Evolutionary conservation across 2,888 invertebrate species (phyloP).

Genomic region (Trissolcus japonicus): DNA sequence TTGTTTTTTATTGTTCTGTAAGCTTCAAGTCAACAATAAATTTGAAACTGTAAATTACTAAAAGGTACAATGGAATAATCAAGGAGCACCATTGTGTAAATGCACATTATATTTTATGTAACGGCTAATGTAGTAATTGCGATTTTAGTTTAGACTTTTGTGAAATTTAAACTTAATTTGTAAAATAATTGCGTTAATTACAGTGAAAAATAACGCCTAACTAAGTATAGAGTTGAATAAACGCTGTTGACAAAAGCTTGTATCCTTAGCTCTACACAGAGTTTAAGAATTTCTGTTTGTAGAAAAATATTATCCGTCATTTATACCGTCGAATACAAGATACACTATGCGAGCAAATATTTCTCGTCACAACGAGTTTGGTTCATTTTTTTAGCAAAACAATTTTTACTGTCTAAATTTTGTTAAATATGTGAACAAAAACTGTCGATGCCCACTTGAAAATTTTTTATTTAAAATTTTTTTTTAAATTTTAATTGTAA

Average conservation of each 20-base stretch:
- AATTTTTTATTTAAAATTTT: too few relatives aligned
- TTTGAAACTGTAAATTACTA: too few relatives aligned
- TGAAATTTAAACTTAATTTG: neutral
- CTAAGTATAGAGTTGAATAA: conserved; percentile 6
- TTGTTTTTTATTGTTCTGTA: too few relatives aligned
- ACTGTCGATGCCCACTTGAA: too few relatives aligned
- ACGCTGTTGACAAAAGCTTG: conserved; percentile 42
- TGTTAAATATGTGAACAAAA: too few relatives aligned
- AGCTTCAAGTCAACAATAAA: too few relatives aligned
- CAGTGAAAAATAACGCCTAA: neutral
- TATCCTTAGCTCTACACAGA: conserved; percentile 11
- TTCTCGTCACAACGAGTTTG: neutral
- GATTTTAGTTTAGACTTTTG: too few relatives aligned
- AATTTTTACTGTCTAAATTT: neutral
- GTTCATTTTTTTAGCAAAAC: neutral
- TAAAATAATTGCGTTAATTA: neutral
- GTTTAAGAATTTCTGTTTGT: conserved; percentile 40
- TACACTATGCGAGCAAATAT: conserved; percentile 9
- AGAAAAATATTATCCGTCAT: conserved; percentile 65
- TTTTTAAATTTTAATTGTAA: too few relatives aligned
- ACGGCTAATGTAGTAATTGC: too few relatives aligned
- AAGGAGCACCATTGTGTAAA: too few relatives aligned
- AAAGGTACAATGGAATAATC: too few relatives aligned
- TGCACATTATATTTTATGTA: too few relatives aligned
- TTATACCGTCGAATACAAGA: conserved; percentile 10